Base-by-base conservation (phyloP, 2,113 vertebrate genomes). In the Cynoglossus semilaevis region DNA sequence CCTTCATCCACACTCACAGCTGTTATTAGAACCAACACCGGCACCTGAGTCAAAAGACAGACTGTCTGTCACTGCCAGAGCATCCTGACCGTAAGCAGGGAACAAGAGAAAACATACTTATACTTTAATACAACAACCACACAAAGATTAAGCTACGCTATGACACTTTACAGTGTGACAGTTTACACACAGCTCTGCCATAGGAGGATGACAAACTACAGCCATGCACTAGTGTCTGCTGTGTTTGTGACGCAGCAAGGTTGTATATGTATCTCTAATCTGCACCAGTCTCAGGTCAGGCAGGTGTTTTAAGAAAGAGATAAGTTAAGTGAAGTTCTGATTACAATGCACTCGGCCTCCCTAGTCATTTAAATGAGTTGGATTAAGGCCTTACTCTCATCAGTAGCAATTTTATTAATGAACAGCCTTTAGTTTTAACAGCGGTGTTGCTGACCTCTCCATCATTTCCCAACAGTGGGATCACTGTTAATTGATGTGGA, bases 161-260 rank as follows among this genome's bases (percentile, higher is more conserved):
- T 36, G 52, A 61, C 56, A 64, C 19, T 29, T 29, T 1, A 41
- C n/a, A n/a, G n/a, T n/a, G n/a, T n/a, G n/a, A n/a, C n/a, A n/a
- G n/a, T 14, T 12, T 53, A 62, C 58, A 73, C 63, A 72, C 16
- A 79, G 71, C 58, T 80, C 42, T 58, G 45, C 66, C 51, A 40
- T 48, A 65, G 52, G 12, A 68, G 46, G 34, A 74, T 77, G 55
- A 15, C 50, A 43, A 60, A 50, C 18, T 67, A 55, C 18, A 19
- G 61, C 74, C 80, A 76, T 81, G 80, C 82, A 79, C 53, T 72
- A 56, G n/a, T 22, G 34, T 16, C 50, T 70, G 56, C 16, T 18
- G 40, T 16, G 16, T 65, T 43, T 63, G 22, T 29, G 22, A 29
- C 5, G 37, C 12, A 40, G 61, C 42, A 55, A 42, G 47, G 35